A percentile compares a stretch with the other conserved stretches of the same genome.
These are phyloP conservation scores for Ceriagrion tenellum DNA, from an alignment of 2,888 invertebrate genomes.

Conservation along the genomic window DNA sequence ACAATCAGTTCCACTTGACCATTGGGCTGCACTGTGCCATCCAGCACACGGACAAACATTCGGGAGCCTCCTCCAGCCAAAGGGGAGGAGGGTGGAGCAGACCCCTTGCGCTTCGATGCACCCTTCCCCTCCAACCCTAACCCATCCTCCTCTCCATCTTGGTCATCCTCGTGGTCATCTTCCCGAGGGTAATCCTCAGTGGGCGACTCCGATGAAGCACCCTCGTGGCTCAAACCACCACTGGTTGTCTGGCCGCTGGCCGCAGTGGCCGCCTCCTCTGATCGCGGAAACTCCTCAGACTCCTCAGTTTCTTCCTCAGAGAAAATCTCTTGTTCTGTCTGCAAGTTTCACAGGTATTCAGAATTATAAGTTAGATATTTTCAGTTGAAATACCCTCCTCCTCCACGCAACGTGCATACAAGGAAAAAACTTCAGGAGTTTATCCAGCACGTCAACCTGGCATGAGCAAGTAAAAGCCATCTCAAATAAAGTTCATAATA, in stretches of 20 bases:
- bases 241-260: too few species aligned
- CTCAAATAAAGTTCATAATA: too few species aligned
- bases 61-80: constrained; percentile 43
- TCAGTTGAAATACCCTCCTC: too few species aligned
- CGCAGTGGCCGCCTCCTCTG: neutral
- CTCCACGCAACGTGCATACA: too few species aligned
- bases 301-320: neutral
- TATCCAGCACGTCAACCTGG: too few species aligned
- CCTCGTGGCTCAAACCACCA: neutral
- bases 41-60: constrained; percentile 69
- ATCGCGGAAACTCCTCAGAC: neutral
- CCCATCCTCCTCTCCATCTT: constrained; percentile 40
- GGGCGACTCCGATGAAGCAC: neutral
- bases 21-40: constrained; percentile 69
- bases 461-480: too few species aligned
- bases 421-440: too few species aligned
- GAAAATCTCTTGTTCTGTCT: constrained; percentile 15
- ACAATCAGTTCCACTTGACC: constrained; percentile 61
- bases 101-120: neutral
- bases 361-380: too few species aligned
- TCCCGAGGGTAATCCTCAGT: neutral
- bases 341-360: neutral
- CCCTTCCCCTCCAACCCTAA: neutral
- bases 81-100: neutral
- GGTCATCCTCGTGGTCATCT: neutral